Base-by-base conservation (phyloP, 92 coral and sea anemone genomes). In the Porites divaricata region DNA sequence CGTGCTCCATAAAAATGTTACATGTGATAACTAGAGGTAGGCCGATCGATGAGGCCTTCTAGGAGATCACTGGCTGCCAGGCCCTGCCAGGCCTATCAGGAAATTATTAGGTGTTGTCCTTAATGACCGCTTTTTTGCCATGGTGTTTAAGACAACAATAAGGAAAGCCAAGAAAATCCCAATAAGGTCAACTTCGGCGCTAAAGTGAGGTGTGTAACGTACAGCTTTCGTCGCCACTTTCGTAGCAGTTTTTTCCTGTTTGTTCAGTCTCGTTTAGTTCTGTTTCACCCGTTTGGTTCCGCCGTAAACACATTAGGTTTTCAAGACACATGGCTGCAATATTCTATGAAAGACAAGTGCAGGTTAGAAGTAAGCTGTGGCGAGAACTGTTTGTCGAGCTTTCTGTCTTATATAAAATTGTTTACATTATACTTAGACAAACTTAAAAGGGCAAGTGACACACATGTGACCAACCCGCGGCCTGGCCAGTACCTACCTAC, bases 51-150 rank as follows among this genome's bases (percentile, higher is more conserved):
- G 1, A 89, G 83, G 6, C 93, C 93, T 11, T 88, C 86, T 0
- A 92, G 82, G 24, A 75, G 70, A 67, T 92, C 95, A 6, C 93
- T 85, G 6, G 72, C 74, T 15, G 95, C 90, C 2, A 92, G 76
- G 14, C 95, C 88, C 74, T 15, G 95, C 90, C 2, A 92, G 76
- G 14, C 95, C 88, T 6, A 71, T 53, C 16, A 92, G 86, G 48
- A 92, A 67, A 23, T 53, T 54, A 80, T 92, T 92, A 45, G 88
- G 82, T 4, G 77, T 78, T 9, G 89, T 89, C 49, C 91, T 57
- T 8, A 92, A 63, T 20, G 88, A 71, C 13, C 91, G 88, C 69
- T 82, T 89, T 21, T 69, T 83, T 23, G 69, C 61, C 48, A 74
- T 52, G 15, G 82, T 28, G 74, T 92, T 92, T 11, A 75, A 13